Evolutionary conservation across 2,113 vertebrate species (phyloP).

Genomic region (Hyaena hyaena): DNA sequence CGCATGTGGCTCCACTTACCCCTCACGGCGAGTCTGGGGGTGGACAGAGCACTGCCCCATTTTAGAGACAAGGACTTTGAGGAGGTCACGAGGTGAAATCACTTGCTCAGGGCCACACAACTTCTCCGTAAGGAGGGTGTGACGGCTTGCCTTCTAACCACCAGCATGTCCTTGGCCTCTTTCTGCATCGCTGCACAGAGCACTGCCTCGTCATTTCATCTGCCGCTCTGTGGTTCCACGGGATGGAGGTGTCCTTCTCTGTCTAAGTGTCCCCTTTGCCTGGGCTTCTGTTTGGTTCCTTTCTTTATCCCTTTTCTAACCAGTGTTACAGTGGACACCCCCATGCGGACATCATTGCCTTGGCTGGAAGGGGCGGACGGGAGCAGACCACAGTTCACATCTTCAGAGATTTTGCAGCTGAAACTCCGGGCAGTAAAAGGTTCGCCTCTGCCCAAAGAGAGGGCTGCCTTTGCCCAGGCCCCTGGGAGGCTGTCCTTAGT

Average conservation of each 20-base stretch:
- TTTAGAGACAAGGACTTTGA: neutral
- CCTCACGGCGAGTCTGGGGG: neutral
- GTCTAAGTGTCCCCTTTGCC: neutral
- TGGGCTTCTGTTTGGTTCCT: neutral
- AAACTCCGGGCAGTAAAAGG: neutral
- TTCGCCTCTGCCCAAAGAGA: neutral
- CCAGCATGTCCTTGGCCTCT: neutral
- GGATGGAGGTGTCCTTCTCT: fast-evolving
- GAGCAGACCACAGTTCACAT: neutral
- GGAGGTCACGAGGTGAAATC: neutral
- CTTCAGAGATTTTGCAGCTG: neutral
- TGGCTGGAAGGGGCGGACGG: neutral
- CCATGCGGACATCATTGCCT: fast-evolving
- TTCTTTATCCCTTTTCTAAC: neutral
- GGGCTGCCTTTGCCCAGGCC: neutral
- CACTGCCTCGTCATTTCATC: fast-evolving
- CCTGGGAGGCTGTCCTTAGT: neutral
- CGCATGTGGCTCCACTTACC: fast-evolving
- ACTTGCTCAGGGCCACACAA: neutral
- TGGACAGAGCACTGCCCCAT: neutral
- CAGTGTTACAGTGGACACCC: neutral
- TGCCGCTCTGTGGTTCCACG: fast-evolving
- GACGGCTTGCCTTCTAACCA: neutral
- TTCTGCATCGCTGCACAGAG: fast-evolving
- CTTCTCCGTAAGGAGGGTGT: too few relatives aligned